These are phyloP conservation scores for Nomada hirtipes DNA, from an alignment of 2,888 invertebrate genomes.

Conservation along the genomic window DNA sequence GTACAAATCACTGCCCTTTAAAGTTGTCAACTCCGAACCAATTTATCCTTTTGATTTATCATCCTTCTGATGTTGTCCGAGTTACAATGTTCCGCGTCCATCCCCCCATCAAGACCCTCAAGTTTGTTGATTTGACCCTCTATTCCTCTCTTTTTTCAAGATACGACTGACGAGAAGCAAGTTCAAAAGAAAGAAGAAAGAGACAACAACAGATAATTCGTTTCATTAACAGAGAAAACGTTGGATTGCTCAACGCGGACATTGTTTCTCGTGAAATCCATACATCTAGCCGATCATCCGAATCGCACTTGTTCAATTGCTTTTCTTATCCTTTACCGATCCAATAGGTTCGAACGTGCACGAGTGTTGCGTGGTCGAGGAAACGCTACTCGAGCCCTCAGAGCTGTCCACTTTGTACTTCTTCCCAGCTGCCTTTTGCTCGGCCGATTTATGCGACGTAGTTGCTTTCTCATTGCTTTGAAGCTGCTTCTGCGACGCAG, in stretches of 20 bases:
- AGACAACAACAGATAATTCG: slow-evolving; percentile 11
- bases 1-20: slow-evolving; percentile 48
- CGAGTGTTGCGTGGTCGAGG: slow-evolving; percentile 4
- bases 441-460: slow-evolving; percentile 51
- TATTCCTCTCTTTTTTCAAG: slow-evolving; percentile 21
- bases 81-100: slow-evolving; percentile 11
- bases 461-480: slow-evolving; percentile 13
- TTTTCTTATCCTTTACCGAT: slow-evolving; percentile 60
- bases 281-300: slow-evolving; percentile 12
- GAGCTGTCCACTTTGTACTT: slow-evolving; percentile 72
- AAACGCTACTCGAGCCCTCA: slow-evolving; percentile 33
- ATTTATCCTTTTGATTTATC: slow-evolving; percentile 46
- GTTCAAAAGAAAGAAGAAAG: slow-evolving; percentile 10
- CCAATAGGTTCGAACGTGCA: slow-evolving; percentile 38
- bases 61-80: slow-evolving; percentile 14
- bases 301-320: slow-evolving; percentile 45
- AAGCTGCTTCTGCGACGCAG: neutral
- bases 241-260: slow-evolving; percentile 22
- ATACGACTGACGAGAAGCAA: too few species aligned
- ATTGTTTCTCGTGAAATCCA: slow-evolving; percentile 6
- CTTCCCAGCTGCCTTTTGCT: slow-evolving; percentile 67
- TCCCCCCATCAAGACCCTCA: neutral
- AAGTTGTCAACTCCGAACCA: slow-evolving; percentile 35
- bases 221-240: slow-evolving; percentile 23
- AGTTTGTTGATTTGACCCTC: neutral